Base-by-base conservation (phyloP, 92 coral and sea anemone genomes). In the Galaxea fascicularis region DNA sequence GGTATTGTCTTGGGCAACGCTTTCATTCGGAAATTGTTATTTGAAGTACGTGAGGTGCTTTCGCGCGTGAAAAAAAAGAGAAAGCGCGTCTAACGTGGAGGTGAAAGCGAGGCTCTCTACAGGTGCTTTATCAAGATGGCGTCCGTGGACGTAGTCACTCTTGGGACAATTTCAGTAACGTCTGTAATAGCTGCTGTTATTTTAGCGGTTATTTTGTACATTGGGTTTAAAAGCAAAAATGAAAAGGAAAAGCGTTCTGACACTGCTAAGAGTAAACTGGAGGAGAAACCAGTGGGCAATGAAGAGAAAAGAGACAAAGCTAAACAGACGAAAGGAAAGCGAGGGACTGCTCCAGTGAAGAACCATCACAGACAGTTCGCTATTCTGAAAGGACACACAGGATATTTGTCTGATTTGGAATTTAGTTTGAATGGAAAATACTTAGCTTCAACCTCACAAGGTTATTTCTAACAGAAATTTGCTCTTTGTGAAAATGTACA, bases 331-430 rank as follows among this genome's bases (percentile, higher is more conserved):
- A 89, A 16, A 90, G 90, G 83, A 85, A 90, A 82, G 41, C 89
- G 17, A 64, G 86, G 76, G 71, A 89, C 64, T 44, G 78, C 44
- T 6, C 73, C 67, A 24, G 85, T 87, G 12, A 89, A 90, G 73
- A 73, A 22, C 31, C 95, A 97, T 77, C 90, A 82, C 44, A 80
- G 89, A 73, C 99, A 97, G 69, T 90, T 82, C 31, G 95, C 98
- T 78, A 76, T 93, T 65, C 85, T 97, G 24, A 97, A 97, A 78
- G 99, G 99, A 69, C 99, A 97, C 80, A 93, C 98, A 16, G 91
- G 94, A 46, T 87, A 89, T 79, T 95, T 97, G 9, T 86, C 85
- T 72, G 95, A 94, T 86, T 84, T 97, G 83, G 98, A 97, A 77
- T 94, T 94, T 87, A 97, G 94, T 73, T 28, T 71, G 73, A 97